phyloP scores from a whole-genome alignment of 2,113 vertebrate species.

The Pangasianodon gigas region DNA sequence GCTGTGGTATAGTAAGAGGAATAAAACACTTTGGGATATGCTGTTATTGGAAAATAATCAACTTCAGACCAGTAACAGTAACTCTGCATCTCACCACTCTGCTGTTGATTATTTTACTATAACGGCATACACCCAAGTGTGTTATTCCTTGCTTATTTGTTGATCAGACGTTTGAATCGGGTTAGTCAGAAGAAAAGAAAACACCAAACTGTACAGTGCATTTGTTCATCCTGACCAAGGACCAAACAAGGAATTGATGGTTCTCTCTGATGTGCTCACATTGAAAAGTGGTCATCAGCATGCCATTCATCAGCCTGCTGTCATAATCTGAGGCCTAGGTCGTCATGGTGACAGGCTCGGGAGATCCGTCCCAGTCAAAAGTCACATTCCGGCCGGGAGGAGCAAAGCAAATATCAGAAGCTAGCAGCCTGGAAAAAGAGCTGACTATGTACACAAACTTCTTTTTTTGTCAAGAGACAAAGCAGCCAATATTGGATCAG shows the following conservation, averaged over 20 bases:
- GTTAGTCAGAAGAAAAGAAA: neutral
- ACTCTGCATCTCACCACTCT: neutral
- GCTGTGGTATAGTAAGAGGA: neutral
- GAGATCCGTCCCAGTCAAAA: conserved; percentile 64
- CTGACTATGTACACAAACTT: conserved; percentile 71
- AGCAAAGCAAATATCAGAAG: conserved; percentile 71
- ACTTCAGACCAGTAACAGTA: neutral
- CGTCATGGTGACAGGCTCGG: conserved; percentile 61
- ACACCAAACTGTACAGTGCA: neutral
- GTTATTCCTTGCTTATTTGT: neutral
- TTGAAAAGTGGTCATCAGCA: conserved; percentile 56
- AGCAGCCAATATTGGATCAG: conserved; percentile 54
- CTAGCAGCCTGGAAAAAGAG: conserved; percentile 76
- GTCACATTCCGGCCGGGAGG: conserved; percentile 66
- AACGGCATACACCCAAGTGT: neutral
- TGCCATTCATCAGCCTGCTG: conserved; percentile 56
- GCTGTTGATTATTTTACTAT: neutral
- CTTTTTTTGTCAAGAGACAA: conserved; percentile 65
- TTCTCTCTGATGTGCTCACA: conserved; percentile 27
- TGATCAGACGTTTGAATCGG: neutral
- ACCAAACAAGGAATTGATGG: neutral
- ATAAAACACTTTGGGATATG: neutral
- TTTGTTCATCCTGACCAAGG: neutral
- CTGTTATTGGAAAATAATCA: neutral
- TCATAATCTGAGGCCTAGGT: conserved; percentile 54